A percentile compares a stretch with the other conserved stretches of the same genome.
Evolutionary conservation across 2,888 invertebrate species (phyloP).

Genomic region (Caenorhabditis sp.): DNA sequence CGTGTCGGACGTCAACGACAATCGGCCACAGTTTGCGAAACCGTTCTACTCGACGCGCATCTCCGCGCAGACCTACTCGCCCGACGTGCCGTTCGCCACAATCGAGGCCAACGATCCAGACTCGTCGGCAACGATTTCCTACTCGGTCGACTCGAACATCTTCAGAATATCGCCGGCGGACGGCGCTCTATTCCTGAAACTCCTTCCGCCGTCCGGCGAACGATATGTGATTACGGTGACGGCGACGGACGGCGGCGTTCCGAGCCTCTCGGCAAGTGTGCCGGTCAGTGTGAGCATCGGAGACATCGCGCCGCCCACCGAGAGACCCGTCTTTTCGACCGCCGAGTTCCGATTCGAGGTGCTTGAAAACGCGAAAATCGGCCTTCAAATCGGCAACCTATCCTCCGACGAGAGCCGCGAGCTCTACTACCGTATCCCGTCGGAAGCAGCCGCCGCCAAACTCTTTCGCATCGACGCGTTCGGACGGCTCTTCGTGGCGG

Average conservation of each 20-base stretch:
- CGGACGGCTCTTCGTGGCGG: conserved; percentile 54
- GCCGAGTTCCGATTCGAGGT: conserved; percentile 47
- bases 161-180: conserved; percentile 39
- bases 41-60: conserved; percentile 50
- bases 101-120: conserved; percentile 95
- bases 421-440: conserved; percentile 50
- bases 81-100: conserved; percentile 83
- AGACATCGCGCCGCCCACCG: conserved; percentile 9
- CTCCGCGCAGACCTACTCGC: conserved; percentile 13
- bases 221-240: conserved; percentile 63
- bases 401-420: conserved; percentile 32
- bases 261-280: conserved; percentile 56
- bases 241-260: conserved; percentile 66
- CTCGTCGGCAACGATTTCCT: conserved; percentile 88
- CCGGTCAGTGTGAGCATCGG: conserved; percentile 52
- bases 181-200: conserved; percentile 21
- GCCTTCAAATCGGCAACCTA: conserved; percentile 55
- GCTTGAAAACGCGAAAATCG: conserved; percentile 44
- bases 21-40: conserved; percentile 68
- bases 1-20: conserved; percentile 74
- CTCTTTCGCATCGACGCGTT: conserved; percentile 53
- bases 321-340: conserved; percentile 25
- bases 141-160: conserved; percentile 42
- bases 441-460: conserved; percentile 43
- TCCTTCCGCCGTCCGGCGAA: conserved; percentile 38